These are phyloP conservation scores for Drosophila ochracea DNA, from an alignment of 2,888 invertebrate species.

Conservation along the genomic window DNA sequence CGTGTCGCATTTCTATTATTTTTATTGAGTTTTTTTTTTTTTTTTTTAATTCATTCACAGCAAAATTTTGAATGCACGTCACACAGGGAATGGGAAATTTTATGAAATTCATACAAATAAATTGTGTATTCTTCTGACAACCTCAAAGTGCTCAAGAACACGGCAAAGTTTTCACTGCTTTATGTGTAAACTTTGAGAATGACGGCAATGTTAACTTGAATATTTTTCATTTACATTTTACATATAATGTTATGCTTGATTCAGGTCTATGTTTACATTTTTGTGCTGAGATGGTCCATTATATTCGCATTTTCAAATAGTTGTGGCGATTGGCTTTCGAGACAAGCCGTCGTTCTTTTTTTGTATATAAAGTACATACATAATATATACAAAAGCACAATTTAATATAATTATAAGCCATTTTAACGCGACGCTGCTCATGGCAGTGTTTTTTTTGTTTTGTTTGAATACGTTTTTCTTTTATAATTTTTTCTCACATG, in stretches of 20 bases:
- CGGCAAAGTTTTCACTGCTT: conserved; percentile 20
- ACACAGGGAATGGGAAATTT: conserved; percentile 5
- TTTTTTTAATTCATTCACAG: conserved; percentile 1
- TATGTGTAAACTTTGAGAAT: conserved; percentile 37
- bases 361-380: not conserved
- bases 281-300: not conserved
- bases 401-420: conserved; percentile 25
- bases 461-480: not conserved
- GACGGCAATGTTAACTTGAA: not conserved
- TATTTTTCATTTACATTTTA: conserved; percentile 17
- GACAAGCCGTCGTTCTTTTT: conserved; percentile 1
- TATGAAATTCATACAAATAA: conserved; percentile 41
- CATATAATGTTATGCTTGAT: conserved; percentile 7
- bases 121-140: conserved; percentile 14
- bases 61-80: conserved; percentile 1
- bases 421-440: conserved; percentile 36
- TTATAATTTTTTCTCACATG: conserved; percentile 30
- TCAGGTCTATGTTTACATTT: conserved; percentile 2
- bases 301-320: not conserved
- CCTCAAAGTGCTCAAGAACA: conserved; percentile 22
- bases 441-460: conserved; percentile 43
- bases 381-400: not conserved
- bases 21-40: not conserved
- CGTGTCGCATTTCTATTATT: conserved; percentile 9
- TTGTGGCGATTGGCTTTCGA: conserved; percentile 20